Conservation (phyloP, 64 coral and sea anemone genomes). For the Pachyseris speciosa region DNA sequence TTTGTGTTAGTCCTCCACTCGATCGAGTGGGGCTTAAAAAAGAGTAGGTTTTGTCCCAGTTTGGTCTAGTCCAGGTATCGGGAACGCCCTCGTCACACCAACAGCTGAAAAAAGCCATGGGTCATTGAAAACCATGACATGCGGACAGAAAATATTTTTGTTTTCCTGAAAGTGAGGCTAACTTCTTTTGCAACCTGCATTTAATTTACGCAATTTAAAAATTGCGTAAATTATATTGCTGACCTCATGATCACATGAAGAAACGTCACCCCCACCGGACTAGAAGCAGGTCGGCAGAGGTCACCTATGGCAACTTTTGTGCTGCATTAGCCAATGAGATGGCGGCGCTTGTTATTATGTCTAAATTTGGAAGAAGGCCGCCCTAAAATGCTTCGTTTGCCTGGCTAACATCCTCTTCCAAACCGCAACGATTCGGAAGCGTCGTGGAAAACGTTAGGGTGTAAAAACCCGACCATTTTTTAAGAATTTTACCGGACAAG, state of each 20-base stretch:
- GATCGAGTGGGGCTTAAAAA: too few relatives aligned
- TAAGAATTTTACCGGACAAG: slow-evolving; percentile 98
- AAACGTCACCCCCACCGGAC: neutral
- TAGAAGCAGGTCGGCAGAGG: neutral
- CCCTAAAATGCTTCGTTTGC: slow-evolving; percentile 66
- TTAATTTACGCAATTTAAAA: neutral
- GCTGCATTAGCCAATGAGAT: slow-evolving; percentile 66
- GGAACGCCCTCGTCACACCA: neutral
- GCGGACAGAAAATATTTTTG: too few relatives aligned
- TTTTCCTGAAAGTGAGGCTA: too few relatives aligned
- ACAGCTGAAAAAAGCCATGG: neutral
- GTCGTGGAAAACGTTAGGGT: slow-evolving; percentile 81
- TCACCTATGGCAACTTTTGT: slow-evolving; percentile 22
- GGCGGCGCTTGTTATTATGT: slow-evolving; percentile 52
- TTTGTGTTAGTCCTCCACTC: too few relatives aligned
- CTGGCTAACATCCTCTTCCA: slow-evolving; percentile 66
- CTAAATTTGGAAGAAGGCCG: slow-evolving; percentile 88
- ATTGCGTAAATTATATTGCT: neutral
- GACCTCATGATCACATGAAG: slow-evolving; percentile 20
- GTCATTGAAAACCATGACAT: neutral
- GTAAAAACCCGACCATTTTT: slow-evolving; percentile 86
- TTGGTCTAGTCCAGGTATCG: neutral
- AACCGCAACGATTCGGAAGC: slow-evolving; percentile 83
- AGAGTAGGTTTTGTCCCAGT: too few relatives aligned
- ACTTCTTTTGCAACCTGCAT: neutral